Evolutionary conservation across 2,797 vertebrate genomes (phyloP), one percentile per base, ranked within the genome.

Genomic region (Coregonus ussuriensis): DNA sequence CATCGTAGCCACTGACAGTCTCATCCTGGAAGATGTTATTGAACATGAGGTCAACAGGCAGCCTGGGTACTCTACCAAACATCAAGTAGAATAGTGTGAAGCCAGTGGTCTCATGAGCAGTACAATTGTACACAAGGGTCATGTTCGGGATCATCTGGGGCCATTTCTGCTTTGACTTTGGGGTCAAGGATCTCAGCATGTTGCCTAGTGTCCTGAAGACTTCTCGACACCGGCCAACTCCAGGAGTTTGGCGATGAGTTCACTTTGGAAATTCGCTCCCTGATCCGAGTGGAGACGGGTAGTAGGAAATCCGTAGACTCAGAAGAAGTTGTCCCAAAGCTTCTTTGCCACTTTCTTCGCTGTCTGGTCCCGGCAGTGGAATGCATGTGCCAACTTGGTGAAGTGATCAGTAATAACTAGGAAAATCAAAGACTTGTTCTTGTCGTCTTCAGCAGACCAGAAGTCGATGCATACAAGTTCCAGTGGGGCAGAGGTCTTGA

Each of bases 41-140:
- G 53, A 80, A 78, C 72, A 77, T 37, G 0, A 83, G 59, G 41
- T 85, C 76, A 77, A 77, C 81, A 6, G 76, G 79, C 35, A 85
- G n/a, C 62, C 76, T 59, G 0, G 62, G 80, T 0, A 84, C 53
- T 31, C 69, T 73, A 0, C 70, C 73, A 31, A 79, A 79, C 76
- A 77, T 81, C 21, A 83, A 14, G 7, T 78, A 76, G 51, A 47
- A 79, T 29, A 13, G 74, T 29, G 72, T 62, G 71, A 69, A 78
- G 1, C 72, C 72, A 6, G 47, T 25, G 25, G 25, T 25, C 25
- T 25, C 25, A 25, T 75, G 77, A 1, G 15, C 67, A 1, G 69
- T 79, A 1, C 54, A 74, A 29, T 78, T 78, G 13, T 75, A 81
- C 3, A 62, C 33, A 41, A 74, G 77, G 1, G 53, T 80, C 56